Conservation (phyloP, 2,888 invertebrate species). For the Hymenopus coronatus region DNA sequence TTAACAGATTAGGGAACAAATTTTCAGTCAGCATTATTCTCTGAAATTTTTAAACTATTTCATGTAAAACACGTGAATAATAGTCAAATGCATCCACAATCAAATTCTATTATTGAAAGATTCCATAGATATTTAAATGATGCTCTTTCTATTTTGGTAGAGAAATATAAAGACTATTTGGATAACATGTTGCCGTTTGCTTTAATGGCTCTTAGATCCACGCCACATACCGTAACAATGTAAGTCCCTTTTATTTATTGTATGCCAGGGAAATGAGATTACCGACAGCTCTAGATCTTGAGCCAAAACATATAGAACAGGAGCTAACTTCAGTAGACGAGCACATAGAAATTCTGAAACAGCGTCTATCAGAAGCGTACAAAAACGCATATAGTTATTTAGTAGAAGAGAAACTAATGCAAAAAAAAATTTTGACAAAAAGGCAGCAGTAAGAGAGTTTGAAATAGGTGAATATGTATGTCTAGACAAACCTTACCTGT, state of each 20-base stretch:
- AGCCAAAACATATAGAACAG: too few species aligned
- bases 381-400: too few species aligned
- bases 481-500: too few species aligned
- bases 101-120: neutral
- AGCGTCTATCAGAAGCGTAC: too few species aligned
- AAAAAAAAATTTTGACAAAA: too few species aligned
- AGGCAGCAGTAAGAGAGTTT: too few species aligned
- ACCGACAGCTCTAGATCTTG: neutral
- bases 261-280: neutral
- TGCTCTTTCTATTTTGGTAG: neutral
- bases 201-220: neutral
- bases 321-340: too few species aligned
- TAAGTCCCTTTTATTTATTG: neutral
- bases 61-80: neutral
- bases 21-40: conserved; percentile 34
- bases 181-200: neutral
- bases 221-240: neutral
- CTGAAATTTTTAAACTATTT: conserved; percentile 18
- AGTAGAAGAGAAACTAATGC: too few species aligned
- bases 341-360: too few species aligned
- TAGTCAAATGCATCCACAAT: too few species aligned
- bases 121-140: neutral
- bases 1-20: conserved; percentile 37
- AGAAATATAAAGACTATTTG: neutral
- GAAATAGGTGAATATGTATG: too few species aligned